Evolutionary conservation across 2,888 invertebrate species (phyloP), one percentile per base, ranked within the genome.

Genomic region (Vanessa cardui): DNA sequence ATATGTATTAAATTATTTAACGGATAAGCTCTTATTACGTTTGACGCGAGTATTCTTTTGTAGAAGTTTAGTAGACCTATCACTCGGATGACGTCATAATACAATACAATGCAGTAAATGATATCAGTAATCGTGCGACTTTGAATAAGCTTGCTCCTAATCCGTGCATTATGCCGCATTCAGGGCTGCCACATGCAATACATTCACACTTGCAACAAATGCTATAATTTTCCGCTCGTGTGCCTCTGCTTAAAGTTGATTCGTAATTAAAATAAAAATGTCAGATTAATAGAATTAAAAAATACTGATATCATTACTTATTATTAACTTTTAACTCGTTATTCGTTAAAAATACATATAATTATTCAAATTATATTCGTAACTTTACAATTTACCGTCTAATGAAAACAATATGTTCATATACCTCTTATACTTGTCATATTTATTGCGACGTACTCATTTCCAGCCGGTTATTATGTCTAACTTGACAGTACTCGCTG

Each of bases 181-280:
- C 75, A 83, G 83, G 83, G 81, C 80, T 82, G 82, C 78, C 79
- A 78, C 81, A 82, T 81, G 77, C 79, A 75, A 76, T 73, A 75
- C 82, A 83, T 80, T 80, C 79, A 77, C 80, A 84, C 82, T 87
- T 80, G 82, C 82, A 86, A 87, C 88, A 90, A 89, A 89, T 79
- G 83, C 78, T 83, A 81, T 89, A 85, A 90, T 90, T 92, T 90
- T 87, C 82, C 89, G 92, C 91, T 89, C 89, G 92, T 92, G 91
- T 77, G 85, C 80, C 76, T 80, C 78, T 77, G 78, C 81, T 79
- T 77, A 77, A 78, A 82, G 81, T 81, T 83, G 76, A 77, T 76
- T 78, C 77, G 80, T 78, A 70, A 79, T 82, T 84, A 83, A 83
- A 80, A 80, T 76, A 81, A 80, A 77, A 63, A 67, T 64, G 73